phyloP scores from a whole-genome alignment of 2,797 vertebrate genomes.

The Bovichtus variegatus region DNA sequence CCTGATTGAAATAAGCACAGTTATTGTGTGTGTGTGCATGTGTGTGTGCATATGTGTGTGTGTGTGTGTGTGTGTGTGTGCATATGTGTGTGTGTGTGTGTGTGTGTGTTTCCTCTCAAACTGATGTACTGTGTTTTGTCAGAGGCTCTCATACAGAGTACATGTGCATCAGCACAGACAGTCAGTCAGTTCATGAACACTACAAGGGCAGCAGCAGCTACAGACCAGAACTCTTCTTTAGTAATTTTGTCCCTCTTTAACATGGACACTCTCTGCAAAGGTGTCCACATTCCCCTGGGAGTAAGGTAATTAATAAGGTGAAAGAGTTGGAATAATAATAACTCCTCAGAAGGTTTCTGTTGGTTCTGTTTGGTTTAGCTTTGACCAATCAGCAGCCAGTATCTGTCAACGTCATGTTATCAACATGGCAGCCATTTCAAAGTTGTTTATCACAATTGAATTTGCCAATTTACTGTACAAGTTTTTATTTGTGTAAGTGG shows the following conservation, averaged over 20 bases:
- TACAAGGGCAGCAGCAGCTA: conserved; percentile 9
- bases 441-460: too few species aligned
- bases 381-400: too few species aligned
- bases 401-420: too few species aligned
- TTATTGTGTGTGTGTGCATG: conserved; percentile 69
- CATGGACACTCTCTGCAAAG: not conserved
- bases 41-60: conserved; percentile 51
- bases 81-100: conserved; percentile 62
- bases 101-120: conserved; percentile 68
- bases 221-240: not conserved
- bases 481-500: too few species aligned
- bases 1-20: conserved; percentile 89
- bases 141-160: conserved; percentile 26
- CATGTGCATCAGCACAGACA: conserved; percentile 54
- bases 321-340: too few species aligned
- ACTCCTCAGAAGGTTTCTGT: too few species aligned
- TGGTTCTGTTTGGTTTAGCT: too few species aligned
- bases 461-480: too few species aligned
- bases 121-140: conserved; percentile 74
- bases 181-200: conserved; percentile 39
- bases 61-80: conserved; percentile 47
- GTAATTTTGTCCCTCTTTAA: not conserved
- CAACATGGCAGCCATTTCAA: too few species aligned
- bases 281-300: not conserved
- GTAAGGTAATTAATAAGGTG: too few species aligned